Evolutionary conservation across 2,113 vertebrate genomes (phyloP).

Genomic region (Xiphias gladius): DNA sequence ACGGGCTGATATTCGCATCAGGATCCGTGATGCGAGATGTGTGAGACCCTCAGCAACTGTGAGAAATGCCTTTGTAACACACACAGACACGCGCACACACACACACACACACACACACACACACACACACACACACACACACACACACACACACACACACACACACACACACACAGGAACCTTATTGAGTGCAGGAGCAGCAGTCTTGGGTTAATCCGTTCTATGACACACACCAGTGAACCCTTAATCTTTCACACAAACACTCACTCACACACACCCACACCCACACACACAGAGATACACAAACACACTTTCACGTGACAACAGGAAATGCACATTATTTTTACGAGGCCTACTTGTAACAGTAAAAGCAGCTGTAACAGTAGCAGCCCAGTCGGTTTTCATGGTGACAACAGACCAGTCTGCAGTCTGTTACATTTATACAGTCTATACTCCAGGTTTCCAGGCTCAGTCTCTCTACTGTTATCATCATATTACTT

Average conservation of each 20-base stretch:
- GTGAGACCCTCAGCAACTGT: too few species aligned
- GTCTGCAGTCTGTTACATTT: constrained; percentile 13
- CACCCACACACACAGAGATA: constrained; percentile 29
- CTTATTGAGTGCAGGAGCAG: constrained; percentile 57
- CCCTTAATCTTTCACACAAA: constrained; percentile 62
- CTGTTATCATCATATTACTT: constrained; percentile 35
- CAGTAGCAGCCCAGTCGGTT: neutral
- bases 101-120: too few species aligned
- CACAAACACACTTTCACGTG: constrained; percentile 39
- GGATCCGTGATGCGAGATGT: too few species aligned
- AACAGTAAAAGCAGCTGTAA: neutral
- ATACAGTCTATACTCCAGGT: neutral
- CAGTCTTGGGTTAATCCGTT: constrained; percentile 76
- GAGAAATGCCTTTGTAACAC: too few species aligned
- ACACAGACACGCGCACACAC: too few species aligned
- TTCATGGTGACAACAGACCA: constrained; percentile 22
- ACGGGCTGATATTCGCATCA: too few species aligned
- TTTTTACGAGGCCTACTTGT: constrained; percentile 17
- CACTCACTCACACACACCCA: constrained; percentile 33
- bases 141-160: constrained; percentile 43
- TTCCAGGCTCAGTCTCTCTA: neutral
- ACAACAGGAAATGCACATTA: constrained; percentile 60
- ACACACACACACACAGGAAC: constrained; percentile 30
- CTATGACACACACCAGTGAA: constrained; percentile 76
- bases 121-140: neutral